These are phyloP conservation scores for Diaperis boleti DNA, from an alignment of 2,888 invertebrate genomes.

Conservation along the genomic window DNA sequence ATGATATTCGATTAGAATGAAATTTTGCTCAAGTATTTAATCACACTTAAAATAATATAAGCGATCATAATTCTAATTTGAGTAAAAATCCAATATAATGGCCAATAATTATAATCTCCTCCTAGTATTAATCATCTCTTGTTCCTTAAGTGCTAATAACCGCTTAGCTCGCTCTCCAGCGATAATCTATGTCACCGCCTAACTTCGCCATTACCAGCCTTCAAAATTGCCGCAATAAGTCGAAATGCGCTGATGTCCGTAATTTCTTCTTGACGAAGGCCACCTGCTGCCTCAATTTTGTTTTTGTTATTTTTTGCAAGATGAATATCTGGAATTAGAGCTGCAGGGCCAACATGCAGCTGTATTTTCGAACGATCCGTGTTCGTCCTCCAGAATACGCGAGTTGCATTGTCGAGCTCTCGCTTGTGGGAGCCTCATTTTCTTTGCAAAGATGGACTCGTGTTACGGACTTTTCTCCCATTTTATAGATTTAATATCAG, in stretches of 20 bases:
- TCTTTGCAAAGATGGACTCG: conserved; percentile 17
- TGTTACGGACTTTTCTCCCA: conserved; percentile 8
- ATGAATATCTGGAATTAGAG: conserved; percentile 4
- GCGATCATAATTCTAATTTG: too few species aligned
- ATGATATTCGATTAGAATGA: too few species aligned
- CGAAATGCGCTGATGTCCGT: conserved; percentile 35
- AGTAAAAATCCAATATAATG: too few species aligned
- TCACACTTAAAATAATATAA: too few species aligned
- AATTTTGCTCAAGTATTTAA: too few species aligned
- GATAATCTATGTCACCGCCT: conserved; percentile 26
- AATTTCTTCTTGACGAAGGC: conserved; percentile 19
- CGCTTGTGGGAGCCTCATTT: conserved; percentile 8
- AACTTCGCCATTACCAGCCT: conserved; percentile 21
- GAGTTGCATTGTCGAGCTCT: background rate
- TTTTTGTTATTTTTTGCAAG: conserved; percentile 19
- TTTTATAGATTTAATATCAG: conserved; percentile 15
- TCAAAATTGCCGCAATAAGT: conserved; percentile 29
- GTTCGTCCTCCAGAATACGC: conserved; percentile 9
- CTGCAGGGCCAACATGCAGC: background rate
- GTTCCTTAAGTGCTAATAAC: background rate
- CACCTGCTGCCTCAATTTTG: conserved; percentile 31
- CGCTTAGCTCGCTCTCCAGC: background rate
- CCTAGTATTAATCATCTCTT: background rate
- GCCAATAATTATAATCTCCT: background rate
- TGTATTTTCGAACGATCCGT: background rate